Evolutionary conservation across 2,888 invertebrate species (phyloP).

Genomic region (Alentia gelatinosa): DNA sequence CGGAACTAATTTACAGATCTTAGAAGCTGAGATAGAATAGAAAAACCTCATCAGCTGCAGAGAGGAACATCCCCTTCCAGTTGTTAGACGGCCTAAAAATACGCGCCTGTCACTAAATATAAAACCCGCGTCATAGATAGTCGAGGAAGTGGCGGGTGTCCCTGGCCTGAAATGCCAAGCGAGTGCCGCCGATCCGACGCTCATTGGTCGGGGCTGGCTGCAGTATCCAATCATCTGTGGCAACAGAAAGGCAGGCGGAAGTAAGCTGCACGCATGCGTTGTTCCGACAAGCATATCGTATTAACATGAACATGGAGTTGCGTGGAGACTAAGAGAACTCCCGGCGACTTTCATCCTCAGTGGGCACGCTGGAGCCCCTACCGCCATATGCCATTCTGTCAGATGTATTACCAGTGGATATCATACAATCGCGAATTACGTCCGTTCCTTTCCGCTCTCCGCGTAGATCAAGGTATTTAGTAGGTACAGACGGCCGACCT

Average conservation of each 20-base stretch:
- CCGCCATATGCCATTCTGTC: background rate
- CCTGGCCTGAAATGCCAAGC: background rate
- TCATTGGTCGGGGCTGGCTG: background rate
- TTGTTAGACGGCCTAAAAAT: background rate
- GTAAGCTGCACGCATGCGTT: background rate
- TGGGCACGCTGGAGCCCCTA: background rate
- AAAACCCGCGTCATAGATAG: background rate
- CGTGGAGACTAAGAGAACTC: background rate
- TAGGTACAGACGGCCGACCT: background rate
- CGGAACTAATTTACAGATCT: background rate
- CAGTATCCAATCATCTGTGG: background rate
- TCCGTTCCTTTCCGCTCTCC: background rate
- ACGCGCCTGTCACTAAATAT: background rate
- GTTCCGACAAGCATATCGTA: constrained; percentile 45
- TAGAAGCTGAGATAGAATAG: background rate
- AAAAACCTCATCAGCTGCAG: background rate
- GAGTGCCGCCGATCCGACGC: background rate
- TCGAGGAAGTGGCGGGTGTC: background rate
- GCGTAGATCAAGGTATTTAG: constrained; percentile 1
- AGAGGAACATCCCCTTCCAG: background rate
- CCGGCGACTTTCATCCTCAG: background rate
- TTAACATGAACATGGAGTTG: constrained; percentile 16
- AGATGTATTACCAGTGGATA: background rate
- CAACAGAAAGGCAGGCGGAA: background rate
- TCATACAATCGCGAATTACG: background rate